Evolutionary conservation across 1,140 invertebrate species (phyloP).

Genomic region (Pogonus chalceus): DNA sequence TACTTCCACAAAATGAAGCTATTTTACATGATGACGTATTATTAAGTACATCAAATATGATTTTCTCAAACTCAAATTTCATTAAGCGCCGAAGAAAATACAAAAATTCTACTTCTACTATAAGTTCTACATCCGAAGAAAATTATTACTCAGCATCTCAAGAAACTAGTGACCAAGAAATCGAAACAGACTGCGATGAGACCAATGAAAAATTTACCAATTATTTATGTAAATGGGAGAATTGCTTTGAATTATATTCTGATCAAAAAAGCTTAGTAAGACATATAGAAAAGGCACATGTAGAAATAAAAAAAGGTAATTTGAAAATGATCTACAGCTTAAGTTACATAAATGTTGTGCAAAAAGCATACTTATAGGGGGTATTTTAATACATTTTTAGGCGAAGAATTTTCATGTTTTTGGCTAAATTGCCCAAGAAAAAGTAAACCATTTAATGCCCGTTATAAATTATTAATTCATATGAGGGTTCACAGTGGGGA

Average conservation of each 20-base stretch:
- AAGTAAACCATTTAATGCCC: slow-evolving; percentile 84
- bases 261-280: slow-evolving; percentile 71
- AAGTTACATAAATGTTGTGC: background rate
- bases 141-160: slow-evolving; percentile 11
- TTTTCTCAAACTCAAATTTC: slow-evolving; percentile 10
- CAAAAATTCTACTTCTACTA: slow-evolving; percentile 9
- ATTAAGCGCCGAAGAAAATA: background rate
- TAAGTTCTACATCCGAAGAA: slow-evolving; percentile 11
- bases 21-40: slow-evolving; percentile 27
- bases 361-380: background rate
- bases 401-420: slow-evolving; percentile 84
- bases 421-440: slow-evolving; percentile 82
- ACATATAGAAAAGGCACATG: slow-evolving; percentile 85
- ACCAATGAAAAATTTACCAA: too few relatives aligned
- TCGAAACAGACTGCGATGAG: background rate
- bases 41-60: slow-evolving; percentile 18
- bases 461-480: slow-evolving; percentile 93
- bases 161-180: background rate
- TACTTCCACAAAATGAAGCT: slow-evolving; percentile 26
- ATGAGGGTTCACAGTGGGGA: slow-evolving; percentile 94
- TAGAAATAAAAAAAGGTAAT: slow-evolving; percentile 66
- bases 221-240: slow-evolving; percentile 71
- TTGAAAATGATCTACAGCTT: background rate
- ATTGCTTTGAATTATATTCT: slow-evolving; percentile 68
- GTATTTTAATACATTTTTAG: slow-evolving; percentile 27